A percentile compares a stretch with the other conserved stretches of the same genome.
Evolutionary conservation across 2,888 invertebrate species (phyloP).

Genomic region (Cryptus viduatorius): DNA sequence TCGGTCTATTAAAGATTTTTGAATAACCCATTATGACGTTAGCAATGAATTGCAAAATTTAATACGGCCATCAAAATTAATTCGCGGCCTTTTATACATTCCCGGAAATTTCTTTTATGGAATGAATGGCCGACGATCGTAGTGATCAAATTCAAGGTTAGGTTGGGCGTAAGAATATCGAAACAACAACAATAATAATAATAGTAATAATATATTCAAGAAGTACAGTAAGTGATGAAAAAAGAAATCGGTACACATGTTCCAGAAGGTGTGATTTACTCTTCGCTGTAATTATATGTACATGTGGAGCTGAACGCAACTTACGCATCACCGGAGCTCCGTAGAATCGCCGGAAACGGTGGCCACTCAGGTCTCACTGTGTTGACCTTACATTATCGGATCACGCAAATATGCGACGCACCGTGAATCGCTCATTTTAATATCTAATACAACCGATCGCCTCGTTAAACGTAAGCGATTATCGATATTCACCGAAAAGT

Average conservation of each 20-base stretch:
- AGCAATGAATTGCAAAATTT: too few species aligned
- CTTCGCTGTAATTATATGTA: background rate
- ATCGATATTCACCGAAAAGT: background rate
- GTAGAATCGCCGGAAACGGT: constrained; percentile 76
- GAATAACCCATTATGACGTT: too few species aligned
- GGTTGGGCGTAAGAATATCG: too few species aligned
- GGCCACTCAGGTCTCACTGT: constrained; percentile 77
- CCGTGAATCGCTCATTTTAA: constrained; percentile 69
- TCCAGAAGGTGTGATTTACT: background rate
- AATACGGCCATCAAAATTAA: too few species aligned
- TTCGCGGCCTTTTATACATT: too few species aligned
- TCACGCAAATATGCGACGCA: constrained; percentile 74
- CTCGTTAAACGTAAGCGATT: constrained; percentile 47
- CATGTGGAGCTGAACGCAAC: background rate
- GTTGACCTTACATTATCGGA: constrained; percentile 77
- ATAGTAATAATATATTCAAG: too few species aligned
- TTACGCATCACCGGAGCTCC: constrained; percentile 13
- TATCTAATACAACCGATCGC: constrained; percentile 61
- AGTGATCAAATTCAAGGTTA: too few species aligned
- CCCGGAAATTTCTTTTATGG: too few species aligned
- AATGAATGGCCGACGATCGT: too few species aligned
- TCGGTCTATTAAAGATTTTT: too few species aligned
- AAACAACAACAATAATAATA: too few species aligned
- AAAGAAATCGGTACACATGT: background rate
- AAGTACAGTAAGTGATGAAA: background rate